Evolutionary conservation across 2,797 vertebrate genomes (phyloP).

Genomic region (Liasis olivaceus): DNA sequence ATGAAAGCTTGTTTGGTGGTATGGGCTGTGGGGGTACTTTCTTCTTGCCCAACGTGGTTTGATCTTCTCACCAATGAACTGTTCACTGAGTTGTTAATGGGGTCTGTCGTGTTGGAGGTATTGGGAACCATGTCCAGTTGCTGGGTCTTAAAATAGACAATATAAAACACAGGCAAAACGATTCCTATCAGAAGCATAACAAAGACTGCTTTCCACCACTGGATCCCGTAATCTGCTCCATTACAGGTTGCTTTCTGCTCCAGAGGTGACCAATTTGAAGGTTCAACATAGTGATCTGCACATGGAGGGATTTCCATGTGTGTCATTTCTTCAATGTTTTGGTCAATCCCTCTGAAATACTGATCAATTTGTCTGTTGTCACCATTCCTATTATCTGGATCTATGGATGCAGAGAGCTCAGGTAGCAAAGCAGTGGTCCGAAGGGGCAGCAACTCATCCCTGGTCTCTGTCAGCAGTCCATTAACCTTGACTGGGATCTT

Average conservation of each 20-base stretch:
- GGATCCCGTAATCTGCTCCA: slow-evolving; percentile 89
- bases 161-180: slow-evolving; percentile 89
- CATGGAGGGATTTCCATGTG: slow-evolving; percentile 71
- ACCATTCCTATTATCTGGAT: neutral
- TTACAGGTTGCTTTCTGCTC: neutral
- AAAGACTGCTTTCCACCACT: slow-evolving; percentile 94
- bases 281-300: slow-evolving; percentile 41
- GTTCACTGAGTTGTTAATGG: slow-evolving; percentile 42
- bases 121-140: slow-evolving; percentile 51
- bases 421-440: slow-evolving; percentile 24
- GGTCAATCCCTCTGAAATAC: slow-evolving; percentile 87
- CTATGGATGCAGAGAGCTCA: slow-evolving; percentile 22
- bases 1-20: neutral
- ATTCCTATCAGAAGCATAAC: slow-evolving; percentile 92
- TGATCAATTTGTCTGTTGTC: slow-evolving; percentile 69
- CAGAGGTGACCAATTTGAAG: slow-evolving; percentile 13
- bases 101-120: slow-evolving; percentile 51
- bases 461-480: slow-evolving; percentile 81
- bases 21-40: neutral
- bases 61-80: slow-evolving; percentile 12
- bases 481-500: slow-evolving; percentile 90
- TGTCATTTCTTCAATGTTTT: slow-evolving; percentile 81
- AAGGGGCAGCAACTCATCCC: slow-evolving; percentile 55
- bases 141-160: slow-evolving; percentile 91
- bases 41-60: neutral